phyloP scores from a whole-genome alignment of 2,888 invertebrate species.

The Ormia ochracea region DNA sequence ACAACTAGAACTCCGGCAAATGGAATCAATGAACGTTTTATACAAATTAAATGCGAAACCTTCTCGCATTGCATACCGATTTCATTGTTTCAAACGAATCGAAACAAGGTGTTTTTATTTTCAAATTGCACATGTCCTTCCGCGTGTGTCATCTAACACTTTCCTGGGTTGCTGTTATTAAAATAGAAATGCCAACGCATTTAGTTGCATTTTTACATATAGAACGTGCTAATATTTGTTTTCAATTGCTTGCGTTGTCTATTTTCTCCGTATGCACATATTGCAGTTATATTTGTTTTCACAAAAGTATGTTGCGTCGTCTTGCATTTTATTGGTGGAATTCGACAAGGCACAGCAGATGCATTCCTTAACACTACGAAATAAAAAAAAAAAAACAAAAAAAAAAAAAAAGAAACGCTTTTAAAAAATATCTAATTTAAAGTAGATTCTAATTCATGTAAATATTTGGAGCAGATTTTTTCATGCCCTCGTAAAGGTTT shows the following conservation, averaged over 20 bases:
- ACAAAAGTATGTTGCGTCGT: conserved; percentile 50
- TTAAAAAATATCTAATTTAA: conserved; percentile 37
- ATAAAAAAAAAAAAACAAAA: neutral
- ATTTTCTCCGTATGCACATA: too few species aligned
- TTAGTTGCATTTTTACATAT: conserved; percentile 27
- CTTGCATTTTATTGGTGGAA: conserved; percentile 7
- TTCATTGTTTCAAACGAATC: conserved; percentile 24
- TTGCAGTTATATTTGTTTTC: conserved; percentile 37
- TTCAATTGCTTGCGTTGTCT: conserved; percentile 33
- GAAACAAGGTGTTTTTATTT: conserved; percentile 48
- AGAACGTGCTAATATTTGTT: conserved; percentile 63
- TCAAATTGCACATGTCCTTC: conserved; percentile 59
- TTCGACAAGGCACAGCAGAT: conserved; percentile 39
- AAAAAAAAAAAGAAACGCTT: neutral
- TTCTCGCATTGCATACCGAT: conserved; percentile 50
- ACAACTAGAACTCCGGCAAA: conserved; percentile 9
- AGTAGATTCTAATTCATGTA: conserved; percentile 52
- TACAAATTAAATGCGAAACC: conserved; percentile 10
- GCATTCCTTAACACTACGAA: conserved; percentile 27
- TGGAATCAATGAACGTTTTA: conserved; percentile 18
- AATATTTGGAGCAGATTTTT: conserved; percentile 53
- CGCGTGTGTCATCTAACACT: conserved; percentile 61
- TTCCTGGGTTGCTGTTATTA: conserved; percentile 3
- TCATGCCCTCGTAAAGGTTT: conserved; percentile 30
- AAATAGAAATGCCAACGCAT: conserved; percentile 12